Evolutionary conservation across 1,140 invertebrate species (phyloP).

Genomic region (Pachyrhynchus sulphureomaculatus): DNA sequence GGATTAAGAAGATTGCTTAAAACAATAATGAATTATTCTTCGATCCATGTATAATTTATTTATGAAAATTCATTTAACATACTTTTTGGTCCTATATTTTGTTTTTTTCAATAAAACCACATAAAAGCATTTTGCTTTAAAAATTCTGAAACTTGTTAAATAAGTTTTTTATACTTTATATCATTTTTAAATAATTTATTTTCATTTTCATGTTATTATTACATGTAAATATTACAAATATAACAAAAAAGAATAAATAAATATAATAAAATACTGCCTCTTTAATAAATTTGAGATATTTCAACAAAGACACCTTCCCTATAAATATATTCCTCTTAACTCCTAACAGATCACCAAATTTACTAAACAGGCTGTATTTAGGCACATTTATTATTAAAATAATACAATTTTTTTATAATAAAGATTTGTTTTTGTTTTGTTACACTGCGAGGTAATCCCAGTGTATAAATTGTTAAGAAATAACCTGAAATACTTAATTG

Average conservation of each 20-base stretch:
- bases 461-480: neutral
- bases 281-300: neutral
- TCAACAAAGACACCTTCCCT: neutral
- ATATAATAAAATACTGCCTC: constrained; percentile 1
- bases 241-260: constrained; percentile 6
- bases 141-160: too few species aligned
- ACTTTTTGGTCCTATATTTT: too few species aligned
- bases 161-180: too few species aligned
- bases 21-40: constrained; percentile 2
- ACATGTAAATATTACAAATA: neutral
- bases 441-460: constrained; percentile 1
- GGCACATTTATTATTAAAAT: neutral
- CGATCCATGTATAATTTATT: neutral
- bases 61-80: too few species aligned
- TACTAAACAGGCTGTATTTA: constrained; percentile 1
- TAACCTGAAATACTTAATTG: neutral
- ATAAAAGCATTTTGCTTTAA: too few species aligned
- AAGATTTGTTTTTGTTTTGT: neutral
- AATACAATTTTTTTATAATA: neutral
- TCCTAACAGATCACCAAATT: neutral
- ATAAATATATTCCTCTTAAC: neutral
- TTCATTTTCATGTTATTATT: neutral
- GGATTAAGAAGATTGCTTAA: constrained; percentile 49
- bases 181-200: constrained; percentile 10
- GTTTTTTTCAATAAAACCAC: too few species aligned